Conservation (phyloP, 2,888 invertebrate genomes). For the Amaurobius ferox region DNA sequence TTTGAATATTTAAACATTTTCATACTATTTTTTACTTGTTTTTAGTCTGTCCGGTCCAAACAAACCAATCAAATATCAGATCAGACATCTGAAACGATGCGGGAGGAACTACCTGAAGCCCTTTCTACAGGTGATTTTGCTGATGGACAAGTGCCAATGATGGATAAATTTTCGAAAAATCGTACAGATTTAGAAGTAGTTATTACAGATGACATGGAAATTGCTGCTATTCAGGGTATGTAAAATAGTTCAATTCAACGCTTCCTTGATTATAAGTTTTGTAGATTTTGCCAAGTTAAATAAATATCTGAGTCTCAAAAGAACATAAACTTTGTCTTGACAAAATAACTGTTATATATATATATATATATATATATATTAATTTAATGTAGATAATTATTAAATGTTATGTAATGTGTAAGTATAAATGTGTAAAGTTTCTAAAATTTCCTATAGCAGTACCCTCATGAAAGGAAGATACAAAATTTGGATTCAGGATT, state of each 20-base stretch:
- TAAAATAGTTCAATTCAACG: not conserved
- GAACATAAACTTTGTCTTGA: too few relatives aligned
- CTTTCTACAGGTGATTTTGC: conserved; percentile 80
- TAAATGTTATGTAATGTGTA: too few relatives aligned
- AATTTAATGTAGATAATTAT: too few relatives aligned
- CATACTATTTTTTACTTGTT: too few relatives aligned
- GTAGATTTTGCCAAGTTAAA: not conserved
- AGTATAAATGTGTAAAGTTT: too few relatives aligned
- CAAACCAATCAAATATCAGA: conserved; percentile 96
- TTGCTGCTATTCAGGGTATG: conserved; percentile 90
- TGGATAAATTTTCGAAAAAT: conserved; percentile 90
- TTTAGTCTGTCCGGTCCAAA: conserved; percentile 90
- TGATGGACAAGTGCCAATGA: conserved; percentile 86
- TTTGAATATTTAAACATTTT: too few relatives aligned
- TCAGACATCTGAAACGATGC: conserved; percentile 79
- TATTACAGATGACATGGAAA: conserved; percentile 95
- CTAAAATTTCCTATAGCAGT: too few relatives aligned
- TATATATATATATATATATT: too few relatives aligned
- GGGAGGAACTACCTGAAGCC: conserved; percentile 72
- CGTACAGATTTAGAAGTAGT: conserved; percentile 88
- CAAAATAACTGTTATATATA: too few relatives aligned
- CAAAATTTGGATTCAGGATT: too few relatives aligned
- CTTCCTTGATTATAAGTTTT: not conserved
- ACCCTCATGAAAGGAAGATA: too few relatives aligned
- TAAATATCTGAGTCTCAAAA: too few relatives aligned